phyloP scores from a whole-genome alignment of 1,140 invertebrate genomes.

The Polypedilum pembai region DNA sequence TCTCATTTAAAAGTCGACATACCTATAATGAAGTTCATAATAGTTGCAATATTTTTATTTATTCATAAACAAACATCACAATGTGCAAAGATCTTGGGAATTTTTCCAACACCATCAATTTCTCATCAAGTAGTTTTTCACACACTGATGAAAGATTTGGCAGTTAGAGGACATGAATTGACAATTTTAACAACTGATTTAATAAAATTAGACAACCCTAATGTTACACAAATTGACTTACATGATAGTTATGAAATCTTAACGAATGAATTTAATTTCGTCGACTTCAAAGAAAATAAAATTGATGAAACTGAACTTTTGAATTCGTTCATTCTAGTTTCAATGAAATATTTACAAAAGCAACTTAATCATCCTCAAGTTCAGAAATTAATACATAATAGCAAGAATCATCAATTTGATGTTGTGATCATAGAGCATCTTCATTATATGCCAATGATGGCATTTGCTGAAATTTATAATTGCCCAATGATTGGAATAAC shows the following conservation, averaged over 20 bases:
- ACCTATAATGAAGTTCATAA: too few relatives aligned
- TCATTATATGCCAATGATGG: neutral
- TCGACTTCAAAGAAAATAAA: neutral
- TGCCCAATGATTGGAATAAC: neutral
- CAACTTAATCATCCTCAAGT: neutral
- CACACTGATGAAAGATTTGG: slow-evolving; percentile 44
- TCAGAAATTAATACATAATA: neutral
- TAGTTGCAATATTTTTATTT: neutral
- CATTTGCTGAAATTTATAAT: neutral
- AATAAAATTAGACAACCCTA: neutral
- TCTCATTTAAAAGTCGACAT: too few relatives aligned
- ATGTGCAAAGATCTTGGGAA: slow-evolving; percentile 39
- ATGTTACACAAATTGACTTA: slow-evolving; percentile 3
- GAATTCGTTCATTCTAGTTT: neutral
- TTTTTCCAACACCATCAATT: slow-evolving; percentile 44
- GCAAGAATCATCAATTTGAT: neutral
- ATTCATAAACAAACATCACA: neutral
- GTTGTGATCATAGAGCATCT: neutral
- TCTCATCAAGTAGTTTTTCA: slow-evolving; percentile 47
- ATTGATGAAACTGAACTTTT: neutral
- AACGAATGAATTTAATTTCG: neutral
- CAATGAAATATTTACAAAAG: neutral
- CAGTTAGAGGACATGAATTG: slow-evolving; percentile 46
- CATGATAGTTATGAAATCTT: neutral
- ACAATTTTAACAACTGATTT: slow-evolving; percentile 42